Evolutionary conservation across 1,140 invertebrate species (phyloP).

Genomic region (Heliconius himera): DNA sequence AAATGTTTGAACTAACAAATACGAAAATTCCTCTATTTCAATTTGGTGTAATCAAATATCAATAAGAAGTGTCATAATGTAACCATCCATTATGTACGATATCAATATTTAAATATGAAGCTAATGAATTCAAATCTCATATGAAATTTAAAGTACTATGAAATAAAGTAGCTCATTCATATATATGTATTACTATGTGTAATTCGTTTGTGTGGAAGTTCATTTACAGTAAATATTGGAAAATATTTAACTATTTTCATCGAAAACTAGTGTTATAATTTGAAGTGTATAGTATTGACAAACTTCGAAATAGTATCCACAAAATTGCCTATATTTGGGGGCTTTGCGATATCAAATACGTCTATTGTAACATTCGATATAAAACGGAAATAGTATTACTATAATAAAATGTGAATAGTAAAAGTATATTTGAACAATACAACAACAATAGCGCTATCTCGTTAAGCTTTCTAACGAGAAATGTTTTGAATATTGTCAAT

Average conservation of each 20-base stretch:
- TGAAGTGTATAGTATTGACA: not conserved
- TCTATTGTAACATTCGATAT: not conserved
- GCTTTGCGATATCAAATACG: not conserved
- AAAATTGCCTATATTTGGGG: not conserved
- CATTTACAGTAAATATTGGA: not conserved
- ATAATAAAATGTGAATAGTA: not conserved
- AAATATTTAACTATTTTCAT: not conserved
- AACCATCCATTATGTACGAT: not conserved
- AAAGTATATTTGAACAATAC: not conserved
- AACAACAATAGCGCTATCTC: not conserved
- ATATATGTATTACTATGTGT: no score
- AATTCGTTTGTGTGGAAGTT: not conserved
- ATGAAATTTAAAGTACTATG: no score
- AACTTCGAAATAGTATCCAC: not conserved
- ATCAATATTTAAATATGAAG: no score
- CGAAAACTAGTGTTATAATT: not conserved
- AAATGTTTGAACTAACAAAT: not conserved
- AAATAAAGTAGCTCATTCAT: not conserved
- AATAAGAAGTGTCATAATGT: not conserved
- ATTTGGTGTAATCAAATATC: not conserved
- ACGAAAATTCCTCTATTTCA: not conserved
- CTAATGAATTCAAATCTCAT: no score
- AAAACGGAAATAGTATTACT: constrained; percentile 2
- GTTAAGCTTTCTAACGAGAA: constrained; percentile 1
- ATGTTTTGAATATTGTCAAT: not conserved